Evolutionary conservation across 2,888 invertebrate genomes (phyloP).

Genomic region (Baronia brevicornis): DNA sequence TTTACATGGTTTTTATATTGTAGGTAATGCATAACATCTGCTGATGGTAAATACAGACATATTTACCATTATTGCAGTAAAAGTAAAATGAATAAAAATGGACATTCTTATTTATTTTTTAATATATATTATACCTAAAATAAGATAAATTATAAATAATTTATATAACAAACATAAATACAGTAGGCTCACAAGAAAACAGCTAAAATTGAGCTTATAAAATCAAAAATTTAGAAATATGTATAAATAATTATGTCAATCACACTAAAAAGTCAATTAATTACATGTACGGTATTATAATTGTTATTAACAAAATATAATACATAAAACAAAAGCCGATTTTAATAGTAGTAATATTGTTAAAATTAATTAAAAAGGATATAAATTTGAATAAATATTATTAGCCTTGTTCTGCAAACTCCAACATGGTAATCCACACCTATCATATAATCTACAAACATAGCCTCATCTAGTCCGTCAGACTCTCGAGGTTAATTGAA

Average conservation of each 20-base stretch:
- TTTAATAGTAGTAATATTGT: slow-evolving; percentile 12
- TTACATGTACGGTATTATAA: too few species aligned
- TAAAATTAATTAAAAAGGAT: slow-evolving; percentile 18
- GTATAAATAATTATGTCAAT: slow-evolving; percentile 46
- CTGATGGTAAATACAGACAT: too few species aligned
- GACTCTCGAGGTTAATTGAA: slow-evolving; percentile 18
- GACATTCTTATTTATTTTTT: slow-evolving; percentile 32
- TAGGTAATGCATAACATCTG: too few species aligned
- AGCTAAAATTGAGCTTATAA: slow-evolving; percentile 30
- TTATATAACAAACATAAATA: slow-evolving; percentile 33
- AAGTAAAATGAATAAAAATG: too few species aligned
- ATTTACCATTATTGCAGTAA: too few species aligned
- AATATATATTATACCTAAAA: slow-evolving; percentile 50
- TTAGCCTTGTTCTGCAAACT: slow-evolving; percentile 6
- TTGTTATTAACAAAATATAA: slow-evolving; percentile 18
- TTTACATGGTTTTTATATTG: too few species aligned
- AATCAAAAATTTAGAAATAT: slow-evolving; percentile 53
- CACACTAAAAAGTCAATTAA: too few species aligned
- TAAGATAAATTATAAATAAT: slow-evolving; percentile 36
- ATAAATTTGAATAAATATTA: slow-evolving; percentile 15
- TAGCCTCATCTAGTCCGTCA: slow-evolving; percentile 34
- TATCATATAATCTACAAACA: slow-evolving; percentile 31
- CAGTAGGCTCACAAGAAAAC: slow-evolving; percentile 21
- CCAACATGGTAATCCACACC: slow-evolving; percentile 7
- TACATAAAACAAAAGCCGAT: slow-evolving; percentile 13